Conservation (phyloP, 2,113 vertebrate genomes). For the Vicugna pacos region DNA sequence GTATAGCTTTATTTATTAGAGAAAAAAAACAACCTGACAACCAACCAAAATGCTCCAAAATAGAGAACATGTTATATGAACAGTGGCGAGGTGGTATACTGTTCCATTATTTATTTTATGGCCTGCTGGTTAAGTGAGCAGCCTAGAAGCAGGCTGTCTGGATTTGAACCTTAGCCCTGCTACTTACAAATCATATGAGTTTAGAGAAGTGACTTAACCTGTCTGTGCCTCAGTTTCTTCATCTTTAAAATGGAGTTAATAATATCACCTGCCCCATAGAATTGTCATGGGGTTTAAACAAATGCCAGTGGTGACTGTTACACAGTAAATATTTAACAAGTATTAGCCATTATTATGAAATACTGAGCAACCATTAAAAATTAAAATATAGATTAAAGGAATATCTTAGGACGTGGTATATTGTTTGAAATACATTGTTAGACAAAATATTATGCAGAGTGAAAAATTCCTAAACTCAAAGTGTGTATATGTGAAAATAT, state of each 20-base stretch:
- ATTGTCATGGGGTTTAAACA: constrained; percentile 36
- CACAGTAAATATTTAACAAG: not conserved
- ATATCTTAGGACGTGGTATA: not conserved
- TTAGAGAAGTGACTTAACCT: not conserved
- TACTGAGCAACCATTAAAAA: not conserved
- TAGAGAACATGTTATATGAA: not conserved
- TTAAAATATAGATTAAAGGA: not conserved
- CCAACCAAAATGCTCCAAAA: not conserved
- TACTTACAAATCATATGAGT: not conserved
- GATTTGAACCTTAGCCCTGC: not conserved
- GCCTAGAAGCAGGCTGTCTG: not conserved
- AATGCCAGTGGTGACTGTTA: not conserved
- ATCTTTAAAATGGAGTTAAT: constrained; percentile 41
- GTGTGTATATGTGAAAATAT: not conserved
- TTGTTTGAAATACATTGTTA: constrained; percentile 17
- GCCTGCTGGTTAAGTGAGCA: not conserved
- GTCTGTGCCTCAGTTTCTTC: not conserved
- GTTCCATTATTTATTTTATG: not conserved
- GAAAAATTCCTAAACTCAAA: constrained; percentile 48
- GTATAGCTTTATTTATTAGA: constrained; percentile 6
- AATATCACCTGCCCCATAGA: not conserved
- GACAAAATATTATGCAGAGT: not conserved
- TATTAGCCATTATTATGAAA: not conserved
- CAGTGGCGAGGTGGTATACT: not conserved
- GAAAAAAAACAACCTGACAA: not conserved